Evolutionary conservation across 2,113 vertebrate genomes (phyloP).

Genomic region (Etheostoma cragini): DNA sequence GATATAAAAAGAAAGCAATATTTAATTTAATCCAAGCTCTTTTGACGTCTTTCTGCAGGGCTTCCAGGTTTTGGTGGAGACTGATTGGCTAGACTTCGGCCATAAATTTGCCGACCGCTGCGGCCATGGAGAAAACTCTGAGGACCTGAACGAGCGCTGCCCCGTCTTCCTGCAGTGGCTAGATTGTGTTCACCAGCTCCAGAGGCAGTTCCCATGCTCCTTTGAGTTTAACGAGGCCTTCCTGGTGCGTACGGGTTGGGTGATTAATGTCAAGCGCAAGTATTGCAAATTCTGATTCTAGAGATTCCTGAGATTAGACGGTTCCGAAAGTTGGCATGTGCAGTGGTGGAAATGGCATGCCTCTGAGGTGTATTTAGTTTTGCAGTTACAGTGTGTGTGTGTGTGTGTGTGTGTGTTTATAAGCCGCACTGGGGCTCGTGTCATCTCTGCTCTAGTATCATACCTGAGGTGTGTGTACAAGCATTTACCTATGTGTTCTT

Average conservation of each 20-base stretch:
- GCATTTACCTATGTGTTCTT: conserved; percentile 9
- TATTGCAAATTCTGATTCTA: neutral
- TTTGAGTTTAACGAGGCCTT: conserved; percentile 99
- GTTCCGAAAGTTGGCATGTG: conserved; percentile 10
- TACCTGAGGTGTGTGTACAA: conserved; percentile 22
- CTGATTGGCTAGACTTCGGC: conserved; percentile 97
- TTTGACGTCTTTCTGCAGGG: conserved; percentile 82
- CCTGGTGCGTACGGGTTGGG: conserved; percentile 86
- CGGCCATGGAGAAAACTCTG: conserved; percentile 96
- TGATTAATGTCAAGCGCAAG: neutral
- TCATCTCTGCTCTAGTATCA: conserved; percentile 9
- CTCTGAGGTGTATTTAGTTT: neutral
- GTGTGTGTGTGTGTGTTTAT: neutral
- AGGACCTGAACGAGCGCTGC: conserved; percentile 96
- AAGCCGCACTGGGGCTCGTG: neutral
- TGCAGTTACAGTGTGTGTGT: neutral
- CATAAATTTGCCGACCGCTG: conserved; percentile 99
- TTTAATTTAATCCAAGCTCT: neutral
- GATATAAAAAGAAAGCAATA: neutral
- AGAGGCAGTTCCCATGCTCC: conserved; percentile 99
- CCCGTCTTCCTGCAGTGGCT: conserved; percentile 99
- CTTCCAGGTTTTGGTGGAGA: conserved; percentile 98
- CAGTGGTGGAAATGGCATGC: neutral
- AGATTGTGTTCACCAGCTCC: conserved; percentile 98
- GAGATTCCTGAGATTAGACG: neutral